These are phyloP conservation scores for Hydrolagus colliei DNA, from an alignment of 2,797 vertebrate species.

Conservation along the genomic window DNA sequence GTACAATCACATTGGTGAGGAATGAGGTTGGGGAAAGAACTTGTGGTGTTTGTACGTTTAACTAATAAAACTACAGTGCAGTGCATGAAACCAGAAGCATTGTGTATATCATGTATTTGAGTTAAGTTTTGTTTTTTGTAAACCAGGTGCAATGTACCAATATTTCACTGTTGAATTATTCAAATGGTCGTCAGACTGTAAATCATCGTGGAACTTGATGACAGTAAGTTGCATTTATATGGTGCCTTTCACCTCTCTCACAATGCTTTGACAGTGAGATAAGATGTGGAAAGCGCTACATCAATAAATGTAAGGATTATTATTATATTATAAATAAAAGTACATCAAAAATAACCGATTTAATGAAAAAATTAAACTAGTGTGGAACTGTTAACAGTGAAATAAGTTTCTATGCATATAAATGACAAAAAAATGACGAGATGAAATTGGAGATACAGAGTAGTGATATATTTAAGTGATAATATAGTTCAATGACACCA, in stretches of 20 bases:
- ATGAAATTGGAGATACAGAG: neutral
- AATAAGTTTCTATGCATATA: neutral
- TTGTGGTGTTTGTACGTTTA: neutral
- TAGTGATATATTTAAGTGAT: neutral
- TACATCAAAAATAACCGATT: neutral
- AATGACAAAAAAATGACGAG: neutral
- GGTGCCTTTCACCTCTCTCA: too few relatives aligned
- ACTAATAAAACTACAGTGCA: neutral
- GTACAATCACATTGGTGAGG: neutral
- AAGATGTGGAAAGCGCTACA: neutral
- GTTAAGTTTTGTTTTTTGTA: too few relatives aligned
- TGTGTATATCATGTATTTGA: too few relatives aligned
- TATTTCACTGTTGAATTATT: too few relatives aligned
- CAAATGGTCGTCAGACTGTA: too few relatives aligned
- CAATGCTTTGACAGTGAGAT: neutral
- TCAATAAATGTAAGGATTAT: neutral
- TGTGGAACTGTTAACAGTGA: too few relatives aligned
- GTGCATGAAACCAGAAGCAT: too few relatives aligned
- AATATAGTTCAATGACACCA: neutral
- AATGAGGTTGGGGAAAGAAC: constrained; percentile 1
- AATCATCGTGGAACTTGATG: too few relatives aligned
- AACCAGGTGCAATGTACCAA: too few relatives aligned
- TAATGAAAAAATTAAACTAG: neutral
- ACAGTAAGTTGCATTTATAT: too few relatives aligned
- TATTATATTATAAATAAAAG: neutral